phyloP scores from a whole-genome alignment of 2,113 vertebrate genomes.

The Talpa occidentalis region DNA sequence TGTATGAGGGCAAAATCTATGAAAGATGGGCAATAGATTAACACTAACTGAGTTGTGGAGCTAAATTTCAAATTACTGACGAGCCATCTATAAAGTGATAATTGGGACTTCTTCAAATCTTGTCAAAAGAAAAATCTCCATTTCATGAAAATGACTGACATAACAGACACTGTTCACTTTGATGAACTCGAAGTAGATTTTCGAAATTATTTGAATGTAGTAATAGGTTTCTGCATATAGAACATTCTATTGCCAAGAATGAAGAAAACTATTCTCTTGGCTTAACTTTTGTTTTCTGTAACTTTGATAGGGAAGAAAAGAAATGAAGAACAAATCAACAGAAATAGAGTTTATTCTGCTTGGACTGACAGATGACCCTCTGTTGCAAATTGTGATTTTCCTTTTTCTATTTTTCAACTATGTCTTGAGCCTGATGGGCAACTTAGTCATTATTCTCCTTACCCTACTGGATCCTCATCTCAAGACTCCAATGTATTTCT shows the following conservation, averaged over 20 bases:
- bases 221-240: neutral
- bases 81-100: neutral
- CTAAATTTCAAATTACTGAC: neutral
- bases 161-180: neutral
- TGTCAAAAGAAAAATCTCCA: neutral
- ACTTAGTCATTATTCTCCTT: conserved; percentile 48
- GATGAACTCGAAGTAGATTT: neutral
- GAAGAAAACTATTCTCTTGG: neutral
- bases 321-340: conserved; percentile 60
- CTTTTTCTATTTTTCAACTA: conserved; percentile 65
- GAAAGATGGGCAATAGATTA: neutral
- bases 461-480: conserved; percentile 47
- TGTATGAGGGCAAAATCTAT: neutral
- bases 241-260: neutral
- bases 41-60: neutral
- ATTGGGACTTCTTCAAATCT: neutral
- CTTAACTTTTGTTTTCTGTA: neutral
- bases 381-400: conserved; percentile 51
- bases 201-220: neutral
- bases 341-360: conserved; percentile 55
- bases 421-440: conserved; percentile 21
- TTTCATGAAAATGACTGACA: neutral
- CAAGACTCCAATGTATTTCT: conserved; percentile 72
- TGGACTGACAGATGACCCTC: conserved; percentile 58
- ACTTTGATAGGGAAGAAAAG: neutral